These are phyloP conservation scores for Trachymyrmex septentrionalis DNA, from an alignment of 1,140 invertebrate genomes.

Conservation along the genomic window DNA sequence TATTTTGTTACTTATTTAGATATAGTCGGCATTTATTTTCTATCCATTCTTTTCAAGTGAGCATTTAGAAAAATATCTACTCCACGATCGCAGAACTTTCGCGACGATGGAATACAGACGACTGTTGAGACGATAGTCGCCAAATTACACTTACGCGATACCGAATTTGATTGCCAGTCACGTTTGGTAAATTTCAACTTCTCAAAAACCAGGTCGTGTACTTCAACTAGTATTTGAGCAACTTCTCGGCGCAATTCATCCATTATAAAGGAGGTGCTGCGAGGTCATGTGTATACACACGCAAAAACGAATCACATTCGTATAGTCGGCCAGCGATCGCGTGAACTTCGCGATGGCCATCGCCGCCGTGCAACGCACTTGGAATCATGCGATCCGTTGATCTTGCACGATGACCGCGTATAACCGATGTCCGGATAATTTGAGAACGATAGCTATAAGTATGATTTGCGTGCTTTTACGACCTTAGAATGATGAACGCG, in stretches of 20 bases:
- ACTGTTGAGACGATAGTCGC: constrained; percentile 1
- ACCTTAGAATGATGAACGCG: neutral
- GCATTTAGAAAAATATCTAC: constrained; percentile 19
- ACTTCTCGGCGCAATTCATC: constrained; percentile 38
- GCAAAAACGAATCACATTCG: constrained; percentile 45
- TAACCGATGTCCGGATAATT: constrained; percentile 12
- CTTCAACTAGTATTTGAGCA: constrained; percentile 32
- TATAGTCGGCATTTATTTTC: neutral
- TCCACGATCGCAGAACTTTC: constrained; percentile 26
- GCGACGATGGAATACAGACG: constrained; percentile 20
- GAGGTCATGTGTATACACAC: constrained; percentile 43
- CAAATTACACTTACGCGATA: constrained; percentile 25
- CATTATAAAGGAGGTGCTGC: constrained; percentile 36
- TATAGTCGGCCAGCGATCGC: constrained; percentile 39
- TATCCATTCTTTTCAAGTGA: neutral
- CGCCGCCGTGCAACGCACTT: constrained; percentile 57
- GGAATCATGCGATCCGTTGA: constrained; percentile 58
- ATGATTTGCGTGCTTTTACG: neutral
- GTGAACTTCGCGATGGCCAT: constrained; percentile 66
- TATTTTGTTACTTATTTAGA: constrained; percentile 2
- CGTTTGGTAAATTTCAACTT: constrained; percentile 50
- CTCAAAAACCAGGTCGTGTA: constrained; percentile 52
- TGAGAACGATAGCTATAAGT: neutral
- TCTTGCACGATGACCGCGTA: constrained; percentile 30
- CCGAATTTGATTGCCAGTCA: constrained; percentile 50